Percentiles rank a stretch among this genome's conserved stretches.
These are phyloP conservation scores for Laothoe populi DNA, from an alignment of 2,888 invertebrate species.

Conservation along the genomic window DNA sequence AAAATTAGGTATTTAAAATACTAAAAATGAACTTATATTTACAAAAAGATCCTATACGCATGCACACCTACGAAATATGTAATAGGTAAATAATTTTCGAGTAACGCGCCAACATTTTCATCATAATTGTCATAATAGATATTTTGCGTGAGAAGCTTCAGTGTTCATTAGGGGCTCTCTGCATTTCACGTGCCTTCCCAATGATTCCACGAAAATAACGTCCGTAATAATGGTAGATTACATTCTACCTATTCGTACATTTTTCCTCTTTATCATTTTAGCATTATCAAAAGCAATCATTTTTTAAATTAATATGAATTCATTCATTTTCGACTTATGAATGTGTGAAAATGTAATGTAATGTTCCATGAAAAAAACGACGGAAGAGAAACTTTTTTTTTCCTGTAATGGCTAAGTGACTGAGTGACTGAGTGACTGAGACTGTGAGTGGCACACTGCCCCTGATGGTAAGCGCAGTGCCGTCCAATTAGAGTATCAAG, in stretches of 20 bases:
- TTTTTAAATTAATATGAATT: no score
- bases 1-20: no score
- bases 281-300: neutral
- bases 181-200: constrained; percentile 12
- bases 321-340: no score
- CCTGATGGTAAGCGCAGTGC: no score
- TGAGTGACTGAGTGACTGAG: no score
- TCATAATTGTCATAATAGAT: constrained; percentile 11
- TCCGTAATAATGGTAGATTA: constrained; percentile 13
- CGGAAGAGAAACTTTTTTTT: no score
- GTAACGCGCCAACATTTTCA: constrained; percentile 7
- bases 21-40: neutral
- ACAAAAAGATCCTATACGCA: neutral
- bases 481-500: no score
- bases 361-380: no score
- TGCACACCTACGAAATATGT: neutral
- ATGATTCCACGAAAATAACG: neutral
- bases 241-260: no score
- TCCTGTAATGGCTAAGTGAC: no score
- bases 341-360: no score
- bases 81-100: constrained; percentile 4
- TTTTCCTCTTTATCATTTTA: neutral
- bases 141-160: constrained; percentile 15
- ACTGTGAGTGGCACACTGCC: no score
- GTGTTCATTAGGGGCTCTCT: constrained; percentile 15